A percentile compares a stretch with the other conserved stretches of the same genome.
phyloP scores from a whole-genome alignment of 2,888 invertebrate species.

The Hyposoter didymator region DNA sequence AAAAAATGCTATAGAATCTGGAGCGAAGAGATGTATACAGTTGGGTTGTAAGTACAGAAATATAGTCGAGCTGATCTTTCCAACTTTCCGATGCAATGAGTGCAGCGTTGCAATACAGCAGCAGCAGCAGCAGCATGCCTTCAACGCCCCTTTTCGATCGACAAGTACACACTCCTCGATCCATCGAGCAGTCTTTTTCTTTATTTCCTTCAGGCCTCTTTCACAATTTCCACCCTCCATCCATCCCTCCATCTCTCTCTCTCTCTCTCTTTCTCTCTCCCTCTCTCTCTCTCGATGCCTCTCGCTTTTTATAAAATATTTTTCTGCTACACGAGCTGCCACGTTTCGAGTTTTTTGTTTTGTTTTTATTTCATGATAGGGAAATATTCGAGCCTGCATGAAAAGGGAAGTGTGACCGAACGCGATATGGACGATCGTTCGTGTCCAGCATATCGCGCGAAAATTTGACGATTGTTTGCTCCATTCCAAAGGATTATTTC shows the following conservation, averaged over 20 bases:
- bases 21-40: constrained; percentile 44
- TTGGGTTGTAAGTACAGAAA: constrained; percentile 39
- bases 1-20: constrained; percentile 50
- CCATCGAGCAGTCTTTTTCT: constrained; percentile 46
- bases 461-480: constrained; percentile 75
- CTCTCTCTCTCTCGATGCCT: constrained; percentile 33
- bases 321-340: constrained; percentile 26
- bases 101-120: constrained; percentile 38
- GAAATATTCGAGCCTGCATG: neutral
- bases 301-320: constrained; percentile 22
- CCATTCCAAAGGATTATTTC: constrained; percentile 78
- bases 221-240: constrained; percentile 21
- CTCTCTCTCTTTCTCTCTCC: constrained; percentile 36
- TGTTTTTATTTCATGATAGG: neutral
- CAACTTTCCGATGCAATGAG: constrained; percentile 30
- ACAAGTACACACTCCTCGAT: constrained; percentile 36
- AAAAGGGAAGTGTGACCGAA: constrained; percentile 73
- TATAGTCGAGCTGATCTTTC: constrained; percentile 56
- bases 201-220: constrained; percentile 31
- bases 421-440: constrained; percentile 74
- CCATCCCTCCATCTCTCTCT: constrained; percentile 47
- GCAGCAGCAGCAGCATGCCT: constrained; percentile 36
- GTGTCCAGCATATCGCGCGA: constrained; percentile 26
- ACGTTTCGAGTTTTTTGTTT: constrained; percentile 25
- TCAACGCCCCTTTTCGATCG: constrained; percentile 40